phyloP scores from a whole-genome alignment of 2,888 invertebrate genomes.

The Lomographa bimaculata region DNA sequence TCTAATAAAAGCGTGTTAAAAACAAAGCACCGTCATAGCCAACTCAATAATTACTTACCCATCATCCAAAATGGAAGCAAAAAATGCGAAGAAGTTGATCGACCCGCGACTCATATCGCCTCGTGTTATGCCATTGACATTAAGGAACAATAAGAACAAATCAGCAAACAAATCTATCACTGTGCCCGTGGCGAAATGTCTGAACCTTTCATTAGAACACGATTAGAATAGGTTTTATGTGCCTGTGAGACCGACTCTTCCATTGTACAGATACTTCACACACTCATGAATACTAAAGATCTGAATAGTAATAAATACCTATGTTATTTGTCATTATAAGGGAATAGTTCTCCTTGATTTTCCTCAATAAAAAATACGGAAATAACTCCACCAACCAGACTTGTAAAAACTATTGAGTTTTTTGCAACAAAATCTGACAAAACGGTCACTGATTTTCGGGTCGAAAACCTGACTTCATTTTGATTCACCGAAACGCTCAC shows the following conservation, averaged over 20 bases:
- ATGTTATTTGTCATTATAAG: too few species aligned
- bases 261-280: too few species aligned
- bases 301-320: too few species aligned
- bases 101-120: conserved; percentile 38
- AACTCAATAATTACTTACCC: conserved; percentile 7
- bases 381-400: too few species aligned
- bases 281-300: too few species aligned
- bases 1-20: too few species aligned
- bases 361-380: too few species aligned
- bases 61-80: conserved; percentile 45
- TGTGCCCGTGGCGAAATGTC: conserved; percentile 6
- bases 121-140: conserved; percentile 32
- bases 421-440: conserved; percentile 45
- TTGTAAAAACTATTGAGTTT: conserved; percentile 51
- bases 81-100: conserved; percentile 47
- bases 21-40: too few species aligned
- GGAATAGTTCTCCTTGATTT: too few species aligned
- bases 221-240: too few species aligned
- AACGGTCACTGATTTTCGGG: conserved; percentile 46
- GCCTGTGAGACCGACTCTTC: too few species aligned
- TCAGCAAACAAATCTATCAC: conserved; percentile 25
- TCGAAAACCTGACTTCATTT: conserved; percentile 55
- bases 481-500: conserved; percentile 42
- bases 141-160: conserved; percentile 27
- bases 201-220: conserved; percentile 12